Base-by-base conservation (phyloP, 2,888 invertebrate species). In the Chrysolina haemoptera region DNA sequence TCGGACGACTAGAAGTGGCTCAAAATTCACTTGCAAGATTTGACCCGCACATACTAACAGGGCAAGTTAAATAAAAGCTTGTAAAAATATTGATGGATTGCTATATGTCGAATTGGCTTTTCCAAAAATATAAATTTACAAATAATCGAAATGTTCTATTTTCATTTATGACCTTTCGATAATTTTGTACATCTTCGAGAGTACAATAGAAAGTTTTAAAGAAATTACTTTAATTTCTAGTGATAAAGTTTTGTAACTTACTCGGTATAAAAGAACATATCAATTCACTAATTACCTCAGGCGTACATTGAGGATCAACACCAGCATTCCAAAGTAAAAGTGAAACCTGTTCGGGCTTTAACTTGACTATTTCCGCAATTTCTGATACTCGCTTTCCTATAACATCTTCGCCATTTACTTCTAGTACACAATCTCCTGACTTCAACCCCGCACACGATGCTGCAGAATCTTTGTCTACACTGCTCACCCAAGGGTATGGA, bases 401-500 rank as follows among this genome's bases (percentile, higher is more conserved):
- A 68, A 91, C 85, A 82, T 90, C 90, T 79, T 89, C 87, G 53
- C 89, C 89, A 81, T 90, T 90, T 63, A 88, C 87, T 86, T 93
- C 93, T 74, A 94, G 88, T 77, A 95, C 84, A 83, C 94, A 94
- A 85, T 94, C 94, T 0, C 94, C 94, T 22, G 91, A 89, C 84
- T 90, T 91, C 62, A 94, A 85, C 0, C 94, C 94, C 0, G 92
- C 91, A 0, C 84, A 74, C 70, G 92, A 90, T 0, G 94, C 94
- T 70, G 92, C 88, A 1, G 93, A 92, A 8, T 89, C 90, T 0
- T 85, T 83, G 20, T 92, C 92, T 22, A 94, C 93, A 69, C 91
- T 91, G 43, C 65, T 69, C 53, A 73, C 92, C 94, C 95, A 95
- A 22, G 95, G 94, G 87, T 95, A 95, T 0, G 94, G 94, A 87